Conservation (phyloP, 2,113 vertebrate species). For the Ciconia boyciana region DNA sequence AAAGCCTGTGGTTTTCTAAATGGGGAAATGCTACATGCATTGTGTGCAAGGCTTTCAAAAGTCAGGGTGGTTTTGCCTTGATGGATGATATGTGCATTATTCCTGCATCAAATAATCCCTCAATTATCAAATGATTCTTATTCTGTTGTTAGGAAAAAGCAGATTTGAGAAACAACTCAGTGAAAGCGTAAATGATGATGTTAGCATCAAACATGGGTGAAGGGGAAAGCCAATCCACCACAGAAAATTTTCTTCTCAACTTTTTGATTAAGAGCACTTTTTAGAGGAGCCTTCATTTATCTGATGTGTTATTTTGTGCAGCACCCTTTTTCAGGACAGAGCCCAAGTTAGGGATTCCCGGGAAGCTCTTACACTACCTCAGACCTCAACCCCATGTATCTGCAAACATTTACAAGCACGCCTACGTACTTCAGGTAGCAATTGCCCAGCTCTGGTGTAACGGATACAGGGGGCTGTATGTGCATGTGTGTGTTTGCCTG, state of each 20-base stretch:
- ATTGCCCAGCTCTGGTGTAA: neutral
- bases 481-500: neutral
- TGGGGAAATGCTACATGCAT: neutral
- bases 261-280: neutral
- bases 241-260: neutral
- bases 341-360: neutral
- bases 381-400: neutral
- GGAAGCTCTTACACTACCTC: neutral
- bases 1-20: neutral
- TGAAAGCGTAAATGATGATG: neutral
- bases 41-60: neutral
- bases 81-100: neutral
- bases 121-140: neutral
- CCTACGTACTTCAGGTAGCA: neutral
- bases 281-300: neutral
- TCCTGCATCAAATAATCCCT: neutral
- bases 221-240: neutral
- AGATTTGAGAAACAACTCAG: neutral
- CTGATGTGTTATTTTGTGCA: neutral
- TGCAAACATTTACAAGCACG: neutral
- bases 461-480: neutral
- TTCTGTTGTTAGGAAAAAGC: neutral
- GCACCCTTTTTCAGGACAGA: neutral
- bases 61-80: neutral
- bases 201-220: neutral